A percentile compares a stretch with the other conserved stretches of the same genome.
phyloP scores from a whole-genome alignment of 2,888 invertebrate species.

The Heliconius ethilla region DNA sequence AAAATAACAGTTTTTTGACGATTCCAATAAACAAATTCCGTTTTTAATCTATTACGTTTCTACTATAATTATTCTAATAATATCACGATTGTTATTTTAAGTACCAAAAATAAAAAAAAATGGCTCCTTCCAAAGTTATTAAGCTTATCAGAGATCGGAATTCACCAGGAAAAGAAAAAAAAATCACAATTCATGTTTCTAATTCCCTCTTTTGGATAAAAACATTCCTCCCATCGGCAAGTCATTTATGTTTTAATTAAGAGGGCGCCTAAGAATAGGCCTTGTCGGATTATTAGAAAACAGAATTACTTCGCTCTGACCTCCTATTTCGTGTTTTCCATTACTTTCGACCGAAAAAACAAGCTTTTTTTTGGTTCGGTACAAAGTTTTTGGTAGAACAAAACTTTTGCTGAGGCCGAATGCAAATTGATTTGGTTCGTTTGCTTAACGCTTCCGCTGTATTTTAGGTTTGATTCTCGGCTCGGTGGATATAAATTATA shows the following conservation, averaged over 20 bases:
- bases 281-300: slow-evolving; percentile 65
- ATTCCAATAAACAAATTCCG: neutral
- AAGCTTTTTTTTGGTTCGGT: slow-evolving; percentile 29
- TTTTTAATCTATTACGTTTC: neutral
- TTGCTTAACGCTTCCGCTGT: slow-evolving; percentile 35
- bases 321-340: slow-evolving; percentile 53
- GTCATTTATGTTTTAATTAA: slow-evolving; percentile 74
- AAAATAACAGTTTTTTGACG: neutral
- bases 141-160: slow-evolving; percentile 26
- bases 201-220: slow-evolving; percentile 50
- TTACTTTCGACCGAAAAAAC: slow-evolving; percentile 36
- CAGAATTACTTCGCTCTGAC: slow-evolving; percentile 54
- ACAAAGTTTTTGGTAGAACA: slow-evolving; percentile 31
- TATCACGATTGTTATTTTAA: too few relatives aligned
- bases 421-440: slow-evolving; percentile 41
- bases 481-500: slow-evolving; percentile 30
- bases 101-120: neutral
- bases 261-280: slow-evolving; percentile 55
- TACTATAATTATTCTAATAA: neutral
- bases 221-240: slow-evolving; percentile 58
- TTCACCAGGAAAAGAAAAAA: slow-evolving; percentile 15
- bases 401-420: slow-evolving; percentile 35
- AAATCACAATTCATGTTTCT: slow-evolving; percentile 55
- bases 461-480: slow-evolving; percentile 37
- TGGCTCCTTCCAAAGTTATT: slow-evolving; percentile 14